Base-by-base conservation (phyloP, 2,888 invertebrate genomes). In the Cactoblastis cactorum region DNA sequence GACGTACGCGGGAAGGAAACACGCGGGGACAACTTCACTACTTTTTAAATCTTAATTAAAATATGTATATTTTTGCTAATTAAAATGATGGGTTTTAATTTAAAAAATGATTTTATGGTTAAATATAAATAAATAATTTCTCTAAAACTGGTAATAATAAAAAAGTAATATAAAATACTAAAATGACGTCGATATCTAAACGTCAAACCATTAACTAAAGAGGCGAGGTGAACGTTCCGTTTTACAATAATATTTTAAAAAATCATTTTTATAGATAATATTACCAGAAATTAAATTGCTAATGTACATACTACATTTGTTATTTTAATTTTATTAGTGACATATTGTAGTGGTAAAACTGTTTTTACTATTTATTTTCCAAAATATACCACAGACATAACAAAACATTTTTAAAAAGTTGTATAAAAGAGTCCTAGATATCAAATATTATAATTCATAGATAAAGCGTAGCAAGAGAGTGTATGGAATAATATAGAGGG, bases 1-100 rank as follows among this genome's bases (percentile, higher is more conserved):
- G 92, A 91, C 91, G 91, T 92, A 92, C 93, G 92, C 93, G 92
- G 92, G 92, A 92, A 92, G 91, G 91, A 85, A 91, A 88, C 91
- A 91, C 91, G 92, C 91, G 88, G 89, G 73, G 75, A 69, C 79
- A 70, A 74, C 66, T 76, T 60, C 56, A 57, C 61, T 64, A 71
- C 59, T 74, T 76, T 71, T 50, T 35, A 48, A 58, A 67, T 77
- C 69, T 54, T 68, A 71, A 15, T 19, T 4, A 14, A 35, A 47
- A 15, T 45, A 3, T 0, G 18, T 3, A 2, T 6, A 28, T 28
- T 6, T 4, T 11, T n/a, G 18, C 11, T 18, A 11, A 8, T 1
- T 18, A 11, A 38, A 18, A n/a, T 18, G n/a, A n/a, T n/a, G n/a
- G n/a, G n/a, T 77, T 70, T 54, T 68, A 71, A 15, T 19, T 4